Evolutionary conservation across 2,888 invertebrate genomes (phyloP).

Genomic region (Apamea epomidion): DNA sequence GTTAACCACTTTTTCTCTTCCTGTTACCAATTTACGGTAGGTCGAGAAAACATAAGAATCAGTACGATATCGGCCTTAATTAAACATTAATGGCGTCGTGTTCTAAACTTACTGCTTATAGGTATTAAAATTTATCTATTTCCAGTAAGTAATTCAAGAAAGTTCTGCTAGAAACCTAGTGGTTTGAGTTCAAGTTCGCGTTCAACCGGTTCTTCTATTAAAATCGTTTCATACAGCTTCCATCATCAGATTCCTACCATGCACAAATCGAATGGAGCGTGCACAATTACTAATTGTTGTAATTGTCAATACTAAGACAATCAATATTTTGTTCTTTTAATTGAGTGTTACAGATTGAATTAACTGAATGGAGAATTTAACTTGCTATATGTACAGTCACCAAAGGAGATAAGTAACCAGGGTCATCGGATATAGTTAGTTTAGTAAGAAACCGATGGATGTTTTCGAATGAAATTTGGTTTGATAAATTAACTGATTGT

Average conservation of each 20-base stretch:
- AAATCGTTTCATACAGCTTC: constrained; percentile 64
- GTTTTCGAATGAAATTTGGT: too few species aligned
- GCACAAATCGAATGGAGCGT: constrained; percentile 65
- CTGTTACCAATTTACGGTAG: constrained; percentile 13
- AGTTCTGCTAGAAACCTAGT: constrained; percentile 51
- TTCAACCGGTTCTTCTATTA: constrained; percentile 64
- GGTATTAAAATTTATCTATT: constrained; percentile 36
- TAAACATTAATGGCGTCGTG: constrained; percentile 26
- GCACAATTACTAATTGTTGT: constrained; percentile 65
- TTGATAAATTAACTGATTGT: too few species aligned
- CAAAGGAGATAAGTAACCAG: too few species aligned
- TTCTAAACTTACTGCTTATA: constrained; percentile 15
- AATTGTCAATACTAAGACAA: constrained; percentile 69
- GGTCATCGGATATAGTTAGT: too few species aligned
- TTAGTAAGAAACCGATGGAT: too few species aligned
- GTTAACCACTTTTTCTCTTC: constrained; percentile 25
- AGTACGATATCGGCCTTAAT: constrained; percentile 29
- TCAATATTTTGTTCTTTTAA: constrained; percentile 63
- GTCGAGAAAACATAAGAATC: constrained; percentile 30
- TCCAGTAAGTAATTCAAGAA: constrained; percentile 50
- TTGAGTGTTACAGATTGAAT: constrained; percentile 63
- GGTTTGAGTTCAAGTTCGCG: constrained; percentile 52
- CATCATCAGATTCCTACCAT: constrained; percentile 60
- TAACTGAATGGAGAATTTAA: constrained; percentile 34
- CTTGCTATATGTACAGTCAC: constrained; percentile 10